Evolutionary conservation across 2,888 invertebrate species (phyloP).

Genomic region (Schizaphis graminum): DNA sequence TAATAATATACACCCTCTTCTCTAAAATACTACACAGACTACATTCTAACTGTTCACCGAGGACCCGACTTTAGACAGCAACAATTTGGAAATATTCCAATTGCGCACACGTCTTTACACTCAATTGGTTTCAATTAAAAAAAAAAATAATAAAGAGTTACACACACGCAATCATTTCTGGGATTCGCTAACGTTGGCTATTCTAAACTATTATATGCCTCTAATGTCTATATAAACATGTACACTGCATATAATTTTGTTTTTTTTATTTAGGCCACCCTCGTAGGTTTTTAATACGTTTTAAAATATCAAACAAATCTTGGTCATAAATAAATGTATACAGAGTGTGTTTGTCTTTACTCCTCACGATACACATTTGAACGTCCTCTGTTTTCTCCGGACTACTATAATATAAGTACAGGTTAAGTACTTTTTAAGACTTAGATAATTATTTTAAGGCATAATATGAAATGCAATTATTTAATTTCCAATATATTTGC

Average conservation of each 20-base stretch:
- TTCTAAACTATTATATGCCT: neutral
- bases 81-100: slow-evolving; percentile 32
- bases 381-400: neutral
- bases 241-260: neutral
- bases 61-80: neutral
- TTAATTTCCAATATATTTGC: neutral
- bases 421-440: neutral
- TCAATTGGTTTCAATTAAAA: slow-evolving; percentile 45
- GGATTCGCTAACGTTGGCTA: neutral
- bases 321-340: neutral
- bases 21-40: neutral
- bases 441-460: neutral
- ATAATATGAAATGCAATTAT: neutral
- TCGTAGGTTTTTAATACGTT: neutral
- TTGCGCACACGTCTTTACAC: slow-evolving; percentile 9
- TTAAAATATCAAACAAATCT: neutral
- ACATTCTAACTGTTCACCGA: neutral
- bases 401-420: neutral
- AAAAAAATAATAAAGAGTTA: neutral
- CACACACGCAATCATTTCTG: neutral
- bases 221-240: neutral
- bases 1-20: neutral
- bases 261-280: neutral
- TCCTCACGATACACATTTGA: neutral
- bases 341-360: neutral